These are phyloP conservation scores for Furcula furcula DNA, from an alignment of 2,888 invertebrate species.

Conservation along the genomic window DNA sequence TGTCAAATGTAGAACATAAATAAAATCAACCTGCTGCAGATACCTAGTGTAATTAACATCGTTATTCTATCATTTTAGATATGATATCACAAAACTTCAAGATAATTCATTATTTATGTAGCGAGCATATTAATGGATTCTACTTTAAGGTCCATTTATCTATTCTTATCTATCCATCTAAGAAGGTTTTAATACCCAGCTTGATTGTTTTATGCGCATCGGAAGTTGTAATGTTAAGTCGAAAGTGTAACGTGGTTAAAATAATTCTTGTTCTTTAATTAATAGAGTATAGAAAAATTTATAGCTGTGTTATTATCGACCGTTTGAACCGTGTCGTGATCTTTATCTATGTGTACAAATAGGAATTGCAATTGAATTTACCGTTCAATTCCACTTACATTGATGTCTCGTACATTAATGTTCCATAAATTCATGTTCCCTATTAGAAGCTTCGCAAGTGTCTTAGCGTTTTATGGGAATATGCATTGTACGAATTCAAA, in stretches of 20 bases:
- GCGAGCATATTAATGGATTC: slow-evolving; percentile 15
- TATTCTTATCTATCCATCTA: slow-evolving; percentile 19
- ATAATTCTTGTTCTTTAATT: slow-evolving; percentile 18
- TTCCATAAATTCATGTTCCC: too few relatives aligned
- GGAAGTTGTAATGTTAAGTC: slow-evolving; percentile 25
- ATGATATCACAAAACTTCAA: slow-evolving; percentile 5
- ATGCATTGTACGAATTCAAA: too few relatives aligned
- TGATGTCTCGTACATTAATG: too few relatives aligned
- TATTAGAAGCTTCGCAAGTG: too few relatives aligned
- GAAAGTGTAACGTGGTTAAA: slow-evolving; percentile 12
- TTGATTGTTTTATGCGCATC: slow-evolving; percentile 28
- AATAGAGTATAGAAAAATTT: slow-evolving; percentile 20
- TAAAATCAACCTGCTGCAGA: slow-evolving; percentile 4
- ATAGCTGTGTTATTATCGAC: slow-evolving; percentile 6
- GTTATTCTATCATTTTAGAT: slow-evolving; percentile 5
- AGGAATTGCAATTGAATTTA: too few relatives aligned
- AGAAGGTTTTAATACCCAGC: slow-evolving; percentile 18
- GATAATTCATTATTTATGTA: slow-evolving; percentile 12
- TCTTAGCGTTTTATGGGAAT: too few relatives aligned
- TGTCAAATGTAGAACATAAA: slow-evolving; percentile 3
- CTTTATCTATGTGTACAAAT: neutral
- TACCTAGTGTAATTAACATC: too few relatives aligned
- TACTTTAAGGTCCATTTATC: slow-evolving; percentile 12
- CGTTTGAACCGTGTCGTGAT: neutral
- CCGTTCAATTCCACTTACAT: too few relatives aligned